A percentile compares a stretch with the other conserved stretches of the same genome.
Conservation (phyloP, 2,888 invertebrate species). For the Parthenolecanium corni region DNA sequence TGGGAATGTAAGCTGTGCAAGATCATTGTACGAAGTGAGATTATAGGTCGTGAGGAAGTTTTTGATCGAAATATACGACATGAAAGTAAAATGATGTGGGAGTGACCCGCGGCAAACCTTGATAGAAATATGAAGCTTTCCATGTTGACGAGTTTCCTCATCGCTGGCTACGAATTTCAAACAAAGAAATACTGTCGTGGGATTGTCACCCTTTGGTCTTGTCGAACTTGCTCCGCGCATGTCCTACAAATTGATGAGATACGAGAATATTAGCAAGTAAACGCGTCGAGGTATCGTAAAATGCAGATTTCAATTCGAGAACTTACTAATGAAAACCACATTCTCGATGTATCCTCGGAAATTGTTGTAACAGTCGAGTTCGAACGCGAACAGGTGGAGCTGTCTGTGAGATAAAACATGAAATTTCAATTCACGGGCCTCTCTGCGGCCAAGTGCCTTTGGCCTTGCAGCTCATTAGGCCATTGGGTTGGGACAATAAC, state of each 20-base stretch:
- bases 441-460: too few relatives aligned
- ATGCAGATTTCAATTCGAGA: too few relatives aligned
- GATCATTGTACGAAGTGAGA: too few relatives aligned
- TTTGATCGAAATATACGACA: too few relatives aligned
- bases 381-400: slow-evolving; percentile 8
- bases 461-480: too few relatives aligned
- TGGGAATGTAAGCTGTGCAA: too few relatives aligned
- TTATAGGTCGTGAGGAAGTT: too few relatives aligned
- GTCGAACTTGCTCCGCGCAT: not conserved
- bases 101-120: slow-evolving; percentile 1
- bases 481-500: too few relatives aligned
- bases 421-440: too few relatives aligned
- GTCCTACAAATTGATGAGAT: not conserved
- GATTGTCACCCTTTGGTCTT: slow-evolving; percentile 2
- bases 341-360: slow-evolving; percentile 3
- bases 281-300: not conserved
- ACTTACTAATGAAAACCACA: slow-evolving; percentile 6
- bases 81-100: too few relatives aligned
- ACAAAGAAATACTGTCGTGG: slow-evolving; percentile 2
- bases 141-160: slow-evolving; percentile 8
- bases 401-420: not conserved
- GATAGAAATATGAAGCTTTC: slow-evolving; percentile 22
- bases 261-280: not conserved
- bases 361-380: slow-evolving; percentile 5
- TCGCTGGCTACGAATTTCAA: slow-evolving; percentile 14